Evolutionary conservation across 1,140 invertebrate species (phyloP), one percentile per base, ranked within the genome.

Genomic region (Scaptomyza pallida): DNA sequence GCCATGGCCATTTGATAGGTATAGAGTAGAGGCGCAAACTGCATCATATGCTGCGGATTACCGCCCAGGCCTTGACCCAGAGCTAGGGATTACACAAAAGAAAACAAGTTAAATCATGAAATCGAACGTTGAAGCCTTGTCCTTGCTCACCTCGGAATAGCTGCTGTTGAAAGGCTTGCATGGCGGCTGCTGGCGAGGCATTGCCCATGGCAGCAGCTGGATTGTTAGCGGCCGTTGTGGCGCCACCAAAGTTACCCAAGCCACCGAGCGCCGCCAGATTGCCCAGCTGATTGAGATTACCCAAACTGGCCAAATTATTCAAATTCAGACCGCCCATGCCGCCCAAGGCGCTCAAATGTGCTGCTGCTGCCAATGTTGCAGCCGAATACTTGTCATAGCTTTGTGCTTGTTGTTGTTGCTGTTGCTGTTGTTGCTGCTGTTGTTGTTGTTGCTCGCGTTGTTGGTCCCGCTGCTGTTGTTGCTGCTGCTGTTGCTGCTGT

Each of bases 1-100:
- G 95, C 95, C 95, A 97, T 96, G 43, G 95, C 95, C 75, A 97
- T 92, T 92, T 97, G 96, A 92, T 97, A 97, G 0, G 96, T 96
- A 92, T 97, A 97, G 3, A 97, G 92, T 19, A 97, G 92, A 8
- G 96, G 96, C 35, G 95, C 95, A 91, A 97, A 97, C 60, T 96
- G 95, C 90, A 97, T 94, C 94, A 97, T 95, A 75, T 97, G 96
- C 43, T 96, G 95, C 40, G 95, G 94, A 68, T 92, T 91, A 93
- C 93, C 72, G 6, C 85, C 89, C 51, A 91, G 47, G 44, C 89
- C 89, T 63, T 90, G 89, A 6, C 89, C 89, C 44, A 91, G 50
- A 51, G 82, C 90, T 91, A 57, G n/a, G n/a, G n/a, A n/a, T n/a
- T n/a, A n/a, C n/a, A n/a, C n/a, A n/a, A 5, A 75, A 26, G 23